Evolutionary conservation across 2,797 vertebrate species (phyloP), one percentile per base, ranked within the genome.

Genomic region (Anabas testudineus): DNA sequence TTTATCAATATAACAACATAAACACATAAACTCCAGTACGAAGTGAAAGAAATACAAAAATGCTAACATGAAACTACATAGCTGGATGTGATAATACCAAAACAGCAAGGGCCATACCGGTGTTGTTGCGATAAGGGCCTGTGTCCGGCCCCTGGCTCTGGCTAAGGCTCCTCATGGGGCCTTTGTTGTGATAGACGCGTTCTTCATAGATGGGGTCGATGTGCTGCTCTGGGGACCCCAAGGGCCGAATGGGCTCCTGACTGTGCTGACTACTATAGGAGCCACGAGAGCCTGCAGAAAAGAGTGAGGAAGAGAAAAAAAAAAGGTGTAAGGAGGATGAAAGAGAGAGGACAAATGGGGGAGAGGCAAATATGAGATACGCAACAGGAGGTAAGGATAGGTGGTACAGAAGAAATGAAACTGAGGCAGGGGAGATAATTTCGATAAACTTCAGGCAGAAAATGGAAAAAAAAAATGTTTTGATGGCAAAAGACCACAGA

Each of bases 171-270:
- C 97, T 97, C 96, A 98, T 97, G 77, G 95, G 97, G 84, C 96
- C 96, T 87, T 99, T 99, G 94, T 98, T 98, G 94, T 97, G 97
- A 93, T 98, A 98, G 84, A 98, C 95, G 61, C 96, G 95, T 84
- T 99, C 97, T 91, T 99, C 97, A 93, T 99, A 98, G 93, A 98
- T 98, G 79, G 97, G 97, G 87, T 99, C 97, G 90, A 99, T 98
- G 76, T 98, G 96, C 90, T 98, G 98, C 48, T 99, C 97, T 14
- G 97, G 97, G 83, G 98, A 98, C 82, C 97, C 97, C 83, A 99
- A 92, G 16, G 96, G 95, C 87, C 97, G 95, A 70, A 97, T 96
- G 91, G 87, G 94, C 95, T 90, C 97, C 92, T 98, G 97, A 87
- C 96, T 95, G 89, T 98, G 97, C 88, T 99, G 97, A 91, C 96